Base-by-base conservation (phyloP, 2,888 invertebrate species). In the Apodemia arnacis region DNA sequence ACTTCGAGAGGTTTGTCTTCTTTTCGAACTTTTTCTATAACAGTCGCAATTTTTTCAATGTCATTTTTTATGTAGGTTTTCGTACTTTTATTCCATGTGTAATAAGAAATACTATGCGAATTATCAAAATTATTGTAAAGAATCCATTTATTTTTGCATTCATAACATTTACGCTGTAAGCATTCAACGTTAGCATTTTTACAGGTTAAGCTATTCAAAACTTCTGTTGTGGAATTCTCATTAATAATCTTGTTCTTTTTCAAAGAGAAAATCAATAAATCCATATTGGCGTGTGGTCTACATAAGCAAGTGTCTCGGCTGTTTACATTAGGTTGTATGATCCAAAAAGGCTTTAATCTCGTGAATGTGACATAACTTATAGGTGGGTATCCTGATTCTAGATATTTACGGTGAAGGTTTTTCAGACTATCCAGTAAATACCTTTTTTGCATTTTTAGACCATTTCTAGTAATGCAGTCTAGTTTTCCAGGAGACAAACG, bases 331-430 rank as follows among this genome's bases (percentile, higher is more conserved):
- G 49, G 49, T 11, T 49, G 49, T 38, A 18, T 73, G 6, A 38
- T 41, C 38, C 38, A 38, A 73, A 73, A n/a, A 21, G 38, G 44
- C 38, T 41, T 73, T 41, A 73, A 24, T 74, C 74, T 74, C 49
- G 74, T 74, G 49, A 74, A 74, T 27, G 21, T 74, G 44, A 74
- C 44, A 27, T 49, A 49, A 44, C 74, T n/a, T 7, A 72, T 72
- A 31, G 31, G 31, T 31, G 31, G 5, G 31, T 31, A 31, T 31
- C 31, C 31, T 31, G 31, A 31, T 31, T 31, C 1, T 31, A 31
- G 5, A 31, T 31, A 31, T 31, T 31, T 31, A 31, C 31, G 5
- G n/a, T n/a, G n/a, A n/a, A n/a, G n/a, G n/a, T n/a, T n/a, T n/a
- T n/a, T n/a, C n/a, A n/a, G n/a, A n/a, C n/a, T n/a, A n/a, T n/a